Conservation (phyloP, 2,797 vertebrate genomes). For the Liparis tanakae region DNA sequence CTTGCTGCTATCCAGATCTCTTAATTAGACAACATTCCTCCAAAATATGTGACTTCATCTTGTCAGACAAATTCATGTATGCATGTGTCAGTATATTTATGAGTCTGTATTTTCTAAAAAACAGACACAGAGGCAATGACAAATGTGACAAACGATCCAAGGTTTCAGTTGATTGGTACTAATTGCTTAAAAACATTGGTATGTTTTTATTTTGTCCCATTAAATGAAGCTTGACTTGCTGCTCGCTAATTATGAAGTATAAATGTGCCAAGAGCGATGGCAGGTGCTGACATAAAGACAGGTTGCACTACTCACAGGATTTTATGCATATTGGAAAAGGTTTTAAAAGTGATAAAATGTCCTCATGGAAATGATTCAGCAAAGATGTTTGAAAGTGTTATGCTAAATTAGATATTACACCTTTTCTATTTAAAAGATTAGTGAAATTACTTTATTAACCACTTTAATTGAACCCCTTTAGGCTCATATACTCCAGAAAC, state of each 20-base stretch:
- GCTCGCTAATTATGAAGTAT: constrained; percentile 22
- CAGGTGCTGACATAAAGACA: constrained; percentile 42
- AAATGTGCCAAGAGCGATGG: constrained; percentile 18
- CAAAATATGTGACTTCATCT: constrained; percentile 25
- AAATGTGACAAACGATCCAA: constrained; percentile 30
- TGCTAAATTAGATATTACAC: constrained; percentile 14
- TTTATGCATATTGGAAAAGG: constrained; percentile 24
- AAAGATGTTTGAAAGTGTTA: constrained; percentile 4
- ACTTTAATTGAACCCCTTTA: not conserved
- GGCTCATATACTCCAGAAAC: not conserved
- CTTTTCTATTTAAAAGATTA: not conserved
- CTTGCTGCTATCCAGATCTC: constrained; percentile 27
- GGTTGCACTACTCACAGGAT: constrained; percentile 33
- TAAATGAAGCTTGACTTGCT: constrained; percentile 17
- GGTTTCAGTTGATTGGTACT: constrained; percentile 29
- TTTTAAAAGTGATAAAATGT: constrained; percentile 18
- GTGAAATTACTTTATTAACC: not conserved
- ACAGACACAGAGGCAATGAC: constrained; percentile 4
- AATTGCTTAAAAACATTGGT: constrained; percentile 37
- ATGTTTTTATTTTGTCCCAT: not conserved
- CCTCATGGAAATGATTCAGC: constrained; percentile 23
- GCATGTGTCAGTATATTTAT: constrained; percentile 30
- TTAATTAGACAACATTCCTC: constrained; percentile 36
- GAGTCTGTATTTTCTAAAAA: constrained; percentile 15
- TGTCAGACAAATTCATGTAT: constrained; percentile 32